phyloP scores from a whole-genome alignment of 1,140 invertebrate species.

The Lanistes nyassanus region DNA sequence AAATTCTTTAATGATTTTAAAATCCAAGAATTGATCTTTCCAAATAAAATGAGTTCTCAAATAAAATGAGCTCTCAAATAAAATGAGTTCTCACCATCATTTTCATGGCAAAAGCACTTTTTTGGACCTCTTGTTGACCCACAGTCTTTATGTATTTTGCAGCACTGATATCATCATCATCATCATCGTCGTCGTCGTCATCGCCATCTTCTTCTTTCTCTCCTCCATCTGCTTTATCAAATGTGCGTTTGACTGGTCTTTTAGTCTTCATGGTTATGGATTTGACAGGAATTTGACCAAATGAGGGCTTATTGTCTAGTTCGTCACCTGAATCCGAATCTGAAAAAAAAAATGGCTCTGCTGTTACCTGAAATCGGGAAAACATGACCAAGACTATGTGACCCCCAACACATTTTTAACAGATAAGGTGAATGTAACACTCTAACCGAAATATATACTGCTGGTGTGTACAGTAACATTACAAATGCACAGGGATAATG shows the following conservation, averaged over 20 bases:
- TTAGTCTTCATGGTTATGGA: background rate
- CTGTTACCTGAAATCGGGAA: too few relatives aligned
- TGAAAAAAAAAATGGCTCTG: background rate
- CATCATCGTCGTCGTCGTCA: background rate
- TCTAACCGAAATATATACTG: too few relatives aligned
- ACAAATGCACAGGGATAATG: too few relatives aligned
- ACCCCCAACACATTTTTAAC: too few relatives aligned
- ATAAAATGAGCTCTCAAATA: background rate
- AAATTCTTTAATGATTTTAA: too few relatives aligned
- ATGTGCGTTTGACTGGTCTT: conserved; percentile 9
- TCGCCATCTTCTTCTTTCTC: background rate
- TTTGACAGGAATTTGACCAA: background rate
- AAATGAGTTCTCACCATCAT: conserved; percentile 20
- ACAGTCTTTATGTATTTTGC: conserved; percentile 17
- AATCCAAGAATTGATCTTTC: too few relatives aligned
- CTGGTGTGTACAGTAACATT: too few relatives aligned
- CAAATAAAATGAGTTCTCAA: background rate
- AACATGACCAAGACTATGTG: too few relatives aligned
- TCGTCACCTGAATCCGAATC: conserved; percentile 15
- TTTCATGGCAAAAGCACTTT: conserved; percentile 15
- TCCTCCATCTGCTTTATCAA: background rate
- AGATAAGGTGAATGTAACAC: too few relatives aligned
- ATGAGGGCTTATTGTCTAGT: conserved; percentile 4
- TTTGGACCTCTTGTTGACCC: conserved; percentile 6
- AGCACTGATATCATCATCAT: conserved; percentile 8